Evolutionary conservation across 1,140 invertebrate genomes (phyloP), one percentile per base, ranked within the genome.

Genomic region (Ceratina australensis): DNA sequence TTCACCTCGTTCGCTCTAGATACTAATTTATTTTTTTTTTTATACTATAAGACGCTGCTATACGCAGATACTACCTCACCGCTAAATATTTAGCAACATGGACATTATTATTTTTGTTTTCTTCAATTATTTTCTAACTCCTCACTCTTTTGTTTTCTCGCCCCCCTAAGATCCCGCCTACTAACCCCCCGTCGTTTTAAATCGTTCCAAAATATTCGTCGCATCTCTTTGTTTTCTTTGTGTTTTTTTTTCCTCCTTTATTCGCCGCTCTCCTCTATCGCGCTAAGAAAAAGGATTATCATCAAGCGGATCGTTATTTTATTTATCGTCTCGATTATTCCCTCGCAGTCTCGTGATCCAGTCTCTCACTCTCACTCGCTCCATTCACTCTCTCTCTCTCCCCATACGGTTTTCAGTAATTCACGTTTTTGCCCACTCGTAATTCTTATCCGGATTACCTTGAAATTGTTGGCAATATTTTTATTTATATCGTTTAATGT

Each of bases 61-160:
- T 75, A 68, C 75, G 81, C 13, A 78, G 33, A 42, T 42, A 83
- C 86, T 87, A 87, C 65, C 65, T 85, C 82, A 80, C 66, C 72
- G 78, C 82, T 88, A 18, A 88, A 79, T 78, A 50, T 81, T 85
- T 87, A 88, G 86, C 87, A 86, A 88, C 87, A 87, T 88, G 87
- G 87, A 88, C 87, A 86, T 86, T 87, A 82, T 84, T 85, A 80
- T 80, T 83, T 81, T 72, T 76, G 77, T 64, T 75, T 59, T 79
- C 50, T 66, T 77, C 12, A 16, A 18, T 42, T 47, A 47, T 22
- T 33, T n/a, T 22, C 47, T 26, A 10, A 42, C 33, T 7, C 33
- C 33, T 42, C 33, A 42, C 33, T 42, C 33, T 42, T 42, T 42
- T 42, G 8, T 42, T 26, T 33, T 13, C 1, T 68, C 42, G n/a